These are phyloP conservation scores for Dascillus cervinus DNA, from an alignment of 2,888 invertebrate genomes.

Conservation along the genomic window DNA sequence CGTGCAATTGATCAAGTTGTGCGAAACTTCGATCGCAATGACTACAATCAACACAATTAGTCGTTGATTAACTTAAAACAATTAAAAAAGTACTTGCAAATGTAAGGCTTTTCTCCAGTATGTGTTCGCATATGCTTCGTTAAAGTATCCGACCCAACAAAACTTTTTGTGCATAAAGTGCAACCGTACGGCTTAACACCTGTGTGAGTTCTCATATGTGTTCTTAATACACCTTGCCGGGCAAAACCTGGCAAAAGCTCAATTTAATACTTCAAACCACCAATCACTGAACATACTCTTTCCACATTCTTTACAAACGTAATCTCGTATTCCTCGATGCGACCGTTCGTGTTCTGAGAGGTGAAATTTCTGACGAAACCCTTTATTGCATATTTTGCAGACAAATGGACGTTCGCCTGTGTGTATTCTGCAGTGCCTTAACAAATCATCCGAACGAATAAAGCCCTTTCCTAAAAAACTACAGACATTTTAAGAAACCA, in stretches of 20 bases:
- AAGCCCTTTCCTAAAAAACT: conserved; percentile 19
- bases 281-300: conserved; percentile 16
- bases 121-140: conserved; percentile 20
- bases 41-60: conserved; percentile 10
- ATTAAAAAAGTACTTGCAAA: conserved; percentile 9
- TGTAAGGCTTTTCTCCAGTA: conserved; percentile 16
- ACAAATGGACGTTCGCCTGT: conserved; percentile 24
- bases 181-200: conserved; percentile 18
- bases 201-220: conserved; percentile 21
- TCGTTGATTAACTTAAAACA: too few relatives aligned
- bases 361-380: conserved; percentile 25
- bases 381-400: conserved; percentile 22
- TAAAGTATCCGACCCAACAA: conserved; percentile 20
- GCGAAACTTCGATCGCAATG: conserved; percentile 25
- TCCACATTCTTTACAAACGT: conserved; percentile 19
- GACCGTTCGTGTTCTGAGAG: conserved; percentile 23
- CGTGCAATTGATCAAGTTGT: conserved; percentile 25
- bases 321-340: conserved; percentile 17
- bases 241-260: conserved; percentile 13
- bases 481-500: too few relatives aligned
- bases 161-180: conserved; percentile 16
- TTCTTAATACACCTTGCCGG: conserved; percentile 19
- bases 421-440: conserved; percentile 19
- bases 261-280: conserved; percentile 3
- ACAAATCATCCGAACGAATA: conserved; percentile 21